Evolutionary conservation across 2,888 invertebrate genomes (phyloP).

Genomic region (Eilema sororculum): DNA sequence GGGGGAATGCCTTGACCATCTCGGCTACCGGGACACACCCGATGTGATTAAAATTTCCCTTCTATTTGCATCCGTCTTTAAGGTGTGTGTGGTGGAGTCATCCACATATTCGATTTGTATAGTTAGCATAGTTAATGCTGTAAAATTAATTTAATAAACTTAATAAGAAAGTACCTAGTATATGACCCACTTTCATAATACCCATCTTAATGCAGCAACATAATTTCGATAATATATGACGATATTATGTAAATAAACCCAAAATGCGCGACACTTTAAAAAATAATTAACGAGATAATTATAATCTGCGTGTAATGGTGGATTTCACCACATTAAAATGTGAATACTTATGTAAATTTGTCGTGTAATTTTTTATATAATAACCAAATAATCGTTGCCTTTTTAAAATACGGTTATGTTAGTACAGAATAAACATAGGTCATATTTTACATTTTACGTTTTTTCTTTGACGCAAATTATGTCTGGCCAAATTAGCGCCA

Average conservation of each 20-base stretch:
- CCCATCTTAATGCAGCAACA: background rate
- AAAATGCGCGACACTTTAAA: background rate
- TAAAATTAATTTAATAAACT: background rate
- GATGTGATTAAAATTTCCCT: too few species aligned
- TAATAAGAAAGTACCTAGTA: background rate
- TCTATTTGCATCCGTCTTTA: too few species aligned
- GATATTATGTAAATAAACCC: background rate
- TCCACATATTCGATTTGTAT: too few species aligned
- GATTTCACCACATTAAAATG: background rate
- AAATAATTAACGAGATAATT: background rate
- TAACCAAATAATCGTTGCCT: background rate
- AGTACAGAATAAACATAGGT: background rate
- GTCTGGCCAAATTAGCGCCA: background rate
- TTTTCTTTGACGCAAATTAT: background rate
- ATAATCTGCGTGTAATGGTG: background rate
- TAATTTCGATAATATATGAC: background rate
- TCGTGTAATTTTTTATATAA: background rate
- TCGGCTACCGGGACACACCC: too few species aligned
- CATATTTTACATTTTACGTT: background rate
- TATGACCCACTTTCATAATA: background rate
- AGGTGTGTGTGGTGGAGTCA: too few species aligned
- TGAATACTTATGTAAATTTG: slow-evolving; percentile 1
- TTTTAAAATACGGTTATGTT: background rate
- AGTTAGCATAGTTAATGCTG: too few species aligned
- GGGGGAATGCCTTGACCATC: too few species aligned